A percentile compares a stretch with the other conserved stretches of the same genome.
phyloP scores from a whole-genome alignment of 1,140 invertebrate species.

The Cydia amplana region DNA sequence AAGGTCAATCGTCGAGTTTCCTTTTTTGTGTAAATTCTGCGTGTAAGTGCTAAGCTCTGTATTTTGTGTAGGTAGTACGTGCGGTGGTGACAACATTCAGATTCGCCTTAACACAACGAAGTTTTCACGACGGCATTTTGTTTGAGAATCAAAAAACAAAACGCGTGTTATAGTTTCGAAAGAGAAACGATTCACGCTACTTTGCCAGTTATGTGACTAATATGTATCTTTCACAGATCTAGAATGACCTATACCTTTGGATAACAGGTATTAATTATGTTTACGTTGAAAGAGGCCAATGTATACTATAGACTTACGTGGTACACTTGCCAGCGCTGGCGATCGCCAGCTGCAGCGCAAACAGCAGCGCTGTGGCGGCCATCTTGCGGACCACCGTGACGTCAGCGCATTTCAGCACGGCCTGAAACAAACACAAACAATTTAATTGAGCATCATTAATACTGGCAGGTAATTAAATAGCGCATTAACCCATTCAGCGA shows the following conservation, averaged over 20 bases:
- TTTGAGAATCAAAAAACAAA: too few relatives aligned
- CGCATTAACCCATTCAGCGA: neutral
- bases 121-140: neutral
- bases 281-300: neutral
- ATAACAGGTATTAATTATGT: too few relatives aligned
- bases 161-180: too few relatives aligned
- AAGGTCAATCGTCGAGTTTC: constrained; percentile 57
- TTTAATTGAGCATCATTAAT: neutral
- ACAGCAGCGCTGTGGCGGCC: constrained; percentile 48
- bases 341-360: constrained; percentile 54
- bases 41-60: constrained; percentile 24
- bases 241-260: too few relatives aligned
- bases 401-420: constrained; percentile 56
- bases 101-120: neutral
- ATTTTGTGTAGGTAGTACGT: neutral
- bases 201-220: too few relatives aligned
- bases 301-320: constrained; percentile 57
- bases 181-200: too few relatives aligned
- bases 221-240: too few relatives aligned
- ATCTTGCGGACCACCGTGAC: constrained; percentile 46
- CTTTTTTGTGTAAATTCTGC: constrained; percentile 25
- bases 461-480: neutral
- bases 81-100: neutral
- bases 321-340: constrained; percentile 66
- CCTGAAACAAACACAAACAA: constrained; percentile 36